Evolutionary conservation across 53 echinoderm and acorn worm genomes (phyloP).

Genomic region (Temnopleurus reevesii): DNA sequence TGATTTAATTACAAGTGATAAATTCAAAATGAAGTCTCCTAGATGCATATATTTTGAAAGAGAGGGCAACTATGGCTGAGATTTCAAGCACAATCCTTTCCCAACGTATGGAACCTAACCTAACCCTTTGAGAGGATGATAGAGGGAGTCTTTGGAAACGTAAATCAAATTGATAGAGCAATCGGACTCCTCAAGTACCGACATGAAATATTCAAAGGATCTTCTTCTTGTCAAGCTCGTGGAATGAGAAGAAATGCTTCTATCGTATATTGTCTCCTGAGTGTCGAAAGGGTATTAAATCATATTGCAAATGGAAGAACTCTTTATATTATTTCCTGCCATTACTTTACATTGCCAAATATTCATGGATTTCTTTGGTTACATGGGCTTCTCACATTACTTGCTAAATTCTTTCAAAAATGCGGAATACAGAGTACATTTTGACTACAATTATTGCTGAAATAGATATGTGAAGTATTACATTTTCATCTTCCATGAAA

Average conservation of each 20-base stretch:
- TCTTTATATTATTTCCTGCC: too few species aligned
- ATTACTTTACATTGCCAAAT: too few species aligned
- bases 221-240: background rate
- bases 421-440: too few species aligned
- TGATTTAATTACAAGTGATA: too few species aligned
- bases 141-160: background rate
- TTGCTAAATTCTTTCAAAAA: too few species aligned
- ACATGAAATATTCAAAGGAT: background rate
- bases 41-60: too few species aligned
- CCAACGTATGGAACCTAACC: conserved; percentile 7
- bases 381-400: too few species aligned
- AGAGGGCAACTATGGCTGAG: background rate
- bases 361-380: too few species aligned
- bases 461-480: too few species aligned
- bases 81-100: conserved; percentile 1
- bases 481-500: too few species aligned
- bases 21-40: too few species aligned
- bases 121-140: background rate
- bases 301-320: background rate
- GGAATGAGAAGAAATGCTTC: background rate
- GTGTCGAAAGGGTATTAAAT: background rate
- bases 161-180: conserved; percentile 7
- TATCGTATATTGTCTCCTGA: background rate
- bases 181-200: background rate
- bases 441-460: too few species aligned